phyloP scores from a whole-genome alignment of 2,113 vertebrate genomes.

The Apaloderma vittatum region DNA sequence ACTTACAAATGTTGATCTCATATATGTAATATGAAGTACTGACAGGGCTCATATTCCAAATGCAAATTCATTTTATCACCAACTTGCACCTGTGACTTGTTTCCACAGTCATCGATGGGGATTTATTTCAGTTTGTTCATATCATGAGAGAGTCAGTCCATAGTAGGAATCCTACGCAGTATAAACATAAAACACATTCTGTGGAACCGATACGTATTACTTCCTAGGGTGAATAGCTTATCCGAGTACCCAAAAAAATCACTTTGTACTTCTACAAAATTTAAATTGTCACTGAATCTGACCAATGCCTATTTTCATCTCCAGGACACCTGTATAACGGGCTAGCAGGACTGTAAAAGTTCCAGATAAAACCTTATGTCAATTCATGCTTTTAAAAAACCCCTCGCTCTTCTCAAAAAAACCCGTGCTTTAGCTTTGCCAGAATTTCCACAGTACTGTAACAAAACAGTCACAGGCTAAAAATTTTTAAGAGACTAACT shows the following conservation, averaged over 20 bases:
- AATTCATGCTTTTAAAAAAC: not conserved
- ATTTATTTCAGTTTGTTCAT: not conserved
- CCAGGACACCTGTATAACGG: not conserved
- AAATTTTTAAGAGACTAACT: not conserved
- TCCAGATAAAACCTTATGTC: not conserved
- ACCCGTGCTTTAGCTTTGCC: not conserved
- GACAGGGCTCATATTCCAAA: not conserved
- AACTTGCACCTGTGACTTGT: not conserved
- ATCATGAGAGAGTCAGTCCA: not conserved
- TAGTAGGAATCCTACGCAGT: not conserved
- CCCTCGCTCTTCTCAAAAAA: not conserved
- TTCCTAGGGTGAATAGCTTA: not conserved
- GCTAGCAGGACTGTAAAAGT: not conserved
- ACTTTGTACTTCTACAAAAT: not conserved
- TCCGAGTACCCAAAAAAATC: not conserved
- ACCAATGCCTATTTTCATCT: not conserved
- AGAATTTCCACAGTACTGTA: not conserved
- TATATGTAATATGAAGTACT: not conserved
- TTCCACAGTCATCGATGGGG: not conserved
- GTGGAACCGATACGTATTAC: not conserved
- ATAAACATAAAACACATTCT: not conserved
- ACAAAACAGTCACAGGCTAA: not conserved
- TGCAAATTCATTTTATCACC: slow-evolving; percentile 52
- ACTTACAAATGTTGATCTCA: not conserved
- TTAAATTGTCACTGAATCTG: not conserved